Evolutionary conservation across 2,797 vertebrate genomes (phyloP).

Genomic region (Cichlasoma orientale): DNA sequence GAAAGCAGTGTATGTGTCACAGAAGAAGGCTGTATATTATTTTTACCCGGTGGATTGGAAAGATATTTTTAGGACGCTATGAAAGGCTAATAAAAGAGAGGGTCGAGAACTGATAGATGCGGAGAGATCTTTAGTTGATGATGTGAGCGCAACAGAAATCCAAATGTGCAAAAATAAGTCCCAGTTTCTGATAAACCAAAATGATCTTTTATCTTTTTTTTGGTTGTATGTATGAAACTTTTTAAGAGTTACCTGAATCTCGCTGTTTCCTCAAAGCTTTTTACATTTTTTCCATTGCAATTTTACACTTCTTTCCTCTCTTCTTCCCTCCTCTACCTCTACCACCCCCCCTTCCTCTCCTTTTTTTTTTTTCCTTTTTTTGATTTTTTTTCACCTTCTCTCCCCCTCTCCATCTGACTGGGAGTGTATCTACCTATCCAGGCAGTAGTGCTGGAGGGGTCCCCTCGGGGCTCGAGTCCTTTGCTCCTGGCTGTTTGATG

Average conservation of each 20-base stretch:
- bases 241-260: neutral
- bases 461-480: conserved; percentile 75
- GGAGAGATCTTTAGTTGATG: neutral
- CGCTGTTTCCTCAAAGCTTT: neutral
- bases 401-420: conserved; percentile 19
- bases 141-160: neutral
- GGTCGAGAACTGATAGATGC: neutral
- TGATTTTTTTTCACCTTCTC: neutral
- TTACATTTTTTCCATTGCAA: neutral
- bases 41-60: neutral
- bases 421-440: conserved; percentile 67
- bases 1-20: neutral
- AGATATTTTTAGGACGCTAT: neutral
- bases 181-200: neutral
- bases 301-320: neutral
- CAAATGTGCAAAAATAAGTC: neutral
- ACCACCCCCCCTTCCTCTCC: neutral
- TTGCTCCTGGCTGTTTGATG: conserved; percentile 78
- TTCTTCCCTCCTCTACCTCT: neutral
- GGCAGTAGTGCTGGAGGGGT: conserved; percentile 63
- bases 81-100: neutral
- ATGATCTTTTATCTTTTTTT: neutral
- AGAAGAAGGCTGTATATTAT: neutral
- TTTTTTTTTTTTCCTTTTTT: neutral
- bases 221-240: neutral